Conservation (phyloP, 2,888 invertebrate species). For the Hypolimnas misippus region DNA sequence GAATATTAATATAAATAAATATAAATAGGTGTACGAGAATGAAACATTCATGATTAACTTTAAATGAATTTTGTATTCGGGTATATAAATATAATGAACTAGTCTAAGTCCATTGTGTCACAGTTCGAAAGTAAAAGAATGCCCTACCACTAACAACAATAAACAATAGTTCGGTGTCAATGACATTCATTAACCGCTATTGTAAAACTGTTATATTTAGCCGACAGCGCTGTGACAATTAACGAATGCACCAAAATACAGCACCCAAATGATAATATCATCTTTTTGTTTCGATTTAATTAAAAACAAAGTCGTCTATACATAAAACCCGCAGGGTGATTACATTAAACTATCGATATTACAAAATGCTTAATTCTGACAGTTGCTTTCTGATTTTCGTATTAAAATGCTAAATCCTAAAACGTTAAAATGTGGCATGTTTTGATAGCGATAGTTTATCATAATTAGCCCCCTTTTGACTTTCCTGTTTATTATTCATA, state of each 20-base stretch:
- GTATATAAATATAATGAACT: slow-evolving; percentile 24
- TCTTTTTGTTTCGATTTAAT: neutral
- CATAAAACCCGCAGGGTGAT: too few species aligned
- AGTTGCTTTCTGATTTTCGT: too few species aligned
- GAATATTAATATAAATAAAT: neutral
- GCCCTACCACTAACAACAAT: slow-evolving; percentile 50
- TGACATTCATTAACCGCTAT: slow-evolving; percentile 54
- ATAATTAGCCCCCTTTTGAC: too few species aligned
- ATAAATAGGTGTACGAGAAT: slow-evolving; percentile 36
- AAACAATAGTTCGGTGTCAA: slow-evolving; percentile 62
- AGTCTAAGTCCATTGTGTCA: slow-evolving; percentile 37
- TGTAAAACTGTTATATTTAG: slow-evolving; percentile 46
- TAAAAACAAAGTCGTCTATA: neutral
- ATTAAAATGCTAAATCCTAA: too few species aligned
- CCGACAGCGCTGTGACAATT: slow-evolving; percentile 48
- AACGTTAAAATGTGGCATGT: too few species aligned
- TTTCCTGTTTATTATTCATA: too few species aligned
- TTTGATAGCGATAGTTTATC: too few species aligned
- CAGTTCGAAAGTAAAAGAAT: slow-evolving; percentile 42
- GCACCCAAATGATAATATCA: slow-evolving; percentile 8
- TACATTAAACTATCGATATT: too few species aligned
- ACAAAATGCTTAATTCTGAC: too few species aligned
- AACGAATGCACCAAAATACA: slow-evolving; percentile 45
- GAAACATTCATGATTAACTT: slow-evolving; percentile 1
- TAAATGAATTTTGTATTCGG: slow-evolving; percentile 5